Conservation (phyloP, 2,888 invertebrate genomes). For the Caenorhabditis becei region DNA sequence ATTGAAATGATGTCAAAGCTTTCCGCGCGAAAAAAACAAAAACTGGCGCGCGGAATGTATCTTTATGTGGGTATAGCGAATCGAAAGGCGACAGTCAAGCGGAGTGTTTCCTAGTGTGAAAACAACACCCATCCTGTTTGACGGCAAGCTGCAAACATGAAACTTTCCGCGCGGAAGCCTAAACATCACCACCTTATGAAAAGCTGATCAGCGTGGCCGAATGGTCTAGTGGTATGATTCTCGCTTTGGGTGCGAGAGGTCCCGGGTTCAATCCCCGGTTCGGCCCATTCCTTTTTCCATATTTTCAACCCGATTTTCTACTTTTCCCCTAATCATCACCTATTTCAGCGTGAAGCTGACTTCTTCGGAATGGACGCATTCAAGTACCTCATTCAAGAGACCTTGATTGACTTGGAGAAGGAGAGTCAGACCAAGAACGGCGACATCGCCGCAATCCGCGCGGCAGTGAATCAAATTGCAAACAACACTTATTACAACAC, state of each 20-base stretch:
- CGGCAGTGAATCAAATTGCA: constrained; percentile 63
- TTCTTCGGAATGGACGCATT: constrained; percentile 67
- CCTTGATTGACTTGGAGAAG: constrained; percentile 48
- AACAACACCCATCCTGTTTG: background rate
- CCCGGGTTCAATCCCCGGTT: constrained; percentile 80
- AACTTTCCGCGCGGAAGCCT: background rate
- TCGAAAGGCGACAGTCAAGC: no score
- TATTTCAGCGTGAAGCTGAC: constrained; percentile 67
- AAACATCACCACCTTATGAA: background rate
- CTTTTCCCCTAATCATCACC: background rate
- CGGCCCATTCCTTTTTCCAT: constrained; percentile 61
- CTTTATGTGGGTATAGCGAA: no score
- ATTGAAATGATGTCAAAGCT: background rate
- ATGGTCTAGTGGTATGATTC: constrained; percentile 82
- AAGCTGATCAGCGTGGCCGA: constrained; percentile 37
- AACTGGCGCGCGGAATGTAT: no score
- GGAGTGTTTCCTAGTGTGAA: no score
- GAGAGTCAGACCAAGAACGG: constrained; percentile 34
- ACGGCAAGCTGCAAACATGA: background rate
- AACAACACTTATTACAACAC: constrained; percentile 62
- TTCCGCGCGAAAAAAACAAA: no score
- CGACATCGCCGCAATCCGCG: constrained; percentile 51
- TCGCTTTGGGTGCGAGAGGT: constrained; percentile 82
- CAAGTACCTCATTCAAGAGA: constrained; percentile 50
- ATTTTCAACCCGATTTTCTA: background rate